phyloP scores from a whole-genome alignment of 2,888 invertebrate genomes.

The Yponomeuta sedellus region DNA sequence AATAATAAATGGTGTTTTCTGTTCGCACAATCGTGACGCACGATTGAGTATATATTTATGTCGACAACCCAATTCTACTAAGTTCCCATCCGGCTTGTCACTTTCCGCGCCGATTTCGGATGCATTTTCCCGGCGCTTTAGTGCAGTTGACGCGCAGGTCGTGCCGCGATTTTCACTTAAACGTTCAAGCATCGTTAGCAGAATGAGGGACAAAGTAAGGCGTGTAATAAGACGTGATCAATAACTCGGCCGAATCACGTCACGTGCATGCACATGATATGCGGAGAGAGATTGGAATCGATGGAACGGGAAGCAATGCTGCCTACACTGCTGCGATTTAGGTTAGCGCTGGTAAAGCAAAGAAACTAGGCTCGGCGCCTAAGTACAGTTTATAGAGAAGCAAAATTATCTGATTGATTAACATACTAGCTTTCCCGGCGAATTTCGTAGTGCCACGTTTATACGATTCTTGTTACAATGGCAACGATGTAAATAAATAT shows the following conservation, averaged over 20 bases:
- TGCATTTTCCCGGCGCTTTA: too few relatives aligned
- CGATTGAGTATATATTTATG: conserved; percentile 15
- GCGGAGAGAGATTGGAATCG: conserved; percentile 7
- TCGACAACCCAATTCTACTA: background rate
- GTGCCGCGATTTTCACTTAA: background rate
- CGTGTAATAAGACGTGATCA: conserved; percentile 10
- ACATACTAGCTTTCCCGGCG: too few relatives aligned
- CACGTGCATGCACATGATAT: conserved; percentile 1
- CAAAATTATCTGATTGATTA: too few relatives aligned
- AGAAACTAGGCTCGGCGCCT: background rate
- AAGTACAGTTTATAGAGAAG: too few relatives aligned
- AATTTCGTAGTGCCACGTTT: too few relatives aligned
- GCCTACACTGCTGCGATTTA: background rate
- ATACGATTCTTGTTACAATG: too few relatives aligned
- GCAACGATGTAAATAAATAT: too few relatives aligned
- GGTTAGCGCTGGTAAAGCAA: background rate
- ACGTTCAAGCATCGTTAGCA: background rate
- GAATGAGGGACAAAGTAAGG: background rate
- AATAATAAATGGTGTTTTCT: conserved; percentile 18
- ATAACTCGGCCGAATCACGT: conserved; percentile 11
- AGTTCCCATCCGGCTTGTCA: background rate
- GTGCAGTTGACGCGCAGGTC: background rate
- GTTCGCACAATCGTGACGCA: conserved; percentile 17
- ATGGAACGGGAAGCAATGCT: background rate
- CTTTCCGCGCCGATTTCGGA: too few relatives aligned